Evolutionary conservation across 2,888 invertebrate genomes (phyloP), one percentile per base, ranked within the genome.

Genomic region (Drepana falcataria): DNA sequence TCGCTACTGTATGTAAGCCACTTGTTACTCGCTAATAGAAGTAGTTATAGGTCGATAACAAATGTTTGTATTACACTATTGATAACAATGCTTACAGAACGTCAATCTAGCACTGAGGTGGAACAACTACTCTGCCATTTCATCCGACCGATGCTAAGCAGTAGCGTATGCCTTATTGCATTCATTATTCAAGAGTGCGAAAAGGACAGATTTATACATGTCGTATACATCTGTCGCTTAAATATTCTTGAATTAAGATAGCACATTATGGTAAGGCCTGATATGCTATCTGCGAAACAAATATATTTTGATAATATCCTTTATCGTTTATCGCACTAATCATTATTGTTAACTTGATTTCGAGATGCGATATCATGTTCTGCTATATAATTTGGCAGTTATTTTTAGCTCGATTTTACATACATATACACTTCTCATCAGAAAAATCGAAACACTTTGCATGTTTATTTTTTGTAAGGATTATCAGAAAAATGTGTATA

Each of bases 91-190:
- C 64, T 61, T 60, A 68, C 63, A 63, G 65, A 59, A 68, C 65
- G 63, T 66, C 64, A 60, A 58, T 59, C 65, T 62, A 64, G 58
- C 58, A 61, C 57, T 44, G 9, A 41, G 41, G 41, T 41, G 7
- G 67, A 65, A 83, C 79, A 84, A 83, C 81, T 83, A 57, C 66
- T 79, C 83, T 78, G 79, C 83, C 81, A 80, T 81, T 79, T 78
- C 79, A 83, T 81, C 76, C 77, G 52, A 34, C 35, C 53, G 82
- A 84, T 83, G 79, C 82, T 81, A 82, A 81, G 75, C 48, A 21
- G 35, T 21, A 21, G 21, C 21, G 21, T 21, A 21, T 21, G 21
- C 21, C 21, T 21, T 21, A 21, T 21, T 21, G 21, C 21, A 21
- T 21, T 21, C 21, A 1, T 21, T 21, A 21, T 21, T 21, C 0